Evolutionary conservation across 2,888 invertebrate genomes (phyloP), one percentile per base, ranked within the genome.

Genomic region (Orchestes rusci): DNA sequence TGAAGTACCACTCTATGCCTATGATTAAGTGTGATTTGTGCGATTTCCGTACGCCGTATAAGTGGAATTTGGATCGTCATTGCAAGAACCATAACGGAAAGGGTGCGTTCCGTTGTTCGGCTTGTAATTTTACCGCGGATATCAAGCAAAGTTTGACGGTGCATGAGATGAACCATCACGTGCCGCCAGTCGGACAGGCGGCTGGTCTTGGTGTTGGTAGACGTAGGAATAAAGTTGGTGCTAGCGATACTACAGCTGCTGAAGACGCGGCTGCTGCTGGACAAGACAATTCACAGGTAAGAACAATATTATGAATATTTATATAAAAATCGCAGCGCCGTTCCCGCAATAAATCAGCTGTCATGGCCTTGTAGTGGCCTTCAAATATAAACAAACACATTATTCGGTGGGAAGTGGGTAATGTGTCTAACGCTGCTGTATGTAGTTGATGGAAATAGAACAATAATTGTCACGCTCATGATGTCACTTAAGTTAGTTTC

Each of bases 21-120:
- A 91, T 89, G 85, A 91, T 90, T 56, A 91, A 92, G 69, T 95
- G 94, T 68, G 84, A 84, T 45, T 82, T 88, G 66, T 95, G 95
- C 69, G 90, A 92, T 63, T 95, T 94, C 66, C 82, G 87, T 52
- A 92, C 93, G 13, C 90, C 92, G 16, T 88, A 88, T 73, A 84
- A 83, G 67, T 92, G 92, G 85, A 94, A 94, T 70, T 74, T 91
- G 68, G 94, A 94, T 65, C 77, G 94, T 4, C 95, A 95, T 66
- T 86, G 88, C 75, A 86, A 88, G 69, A 91, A 91, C 66, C 92
- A 93, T 70, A 85, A 82, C 51, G 89, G 89, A 2, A 80, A 75
- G 42, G 90, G 89, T n/a, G 81, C 81, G 50, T 88, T 86, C 69
- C 79, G 82, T 61, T 92, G 92, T 68, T 80, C 83, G 30, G 82